Evolutionary conservation across 1,140 invertebrate species (phyloP).

Genomic region (Pseudomyrmex gracilis): DNA sequence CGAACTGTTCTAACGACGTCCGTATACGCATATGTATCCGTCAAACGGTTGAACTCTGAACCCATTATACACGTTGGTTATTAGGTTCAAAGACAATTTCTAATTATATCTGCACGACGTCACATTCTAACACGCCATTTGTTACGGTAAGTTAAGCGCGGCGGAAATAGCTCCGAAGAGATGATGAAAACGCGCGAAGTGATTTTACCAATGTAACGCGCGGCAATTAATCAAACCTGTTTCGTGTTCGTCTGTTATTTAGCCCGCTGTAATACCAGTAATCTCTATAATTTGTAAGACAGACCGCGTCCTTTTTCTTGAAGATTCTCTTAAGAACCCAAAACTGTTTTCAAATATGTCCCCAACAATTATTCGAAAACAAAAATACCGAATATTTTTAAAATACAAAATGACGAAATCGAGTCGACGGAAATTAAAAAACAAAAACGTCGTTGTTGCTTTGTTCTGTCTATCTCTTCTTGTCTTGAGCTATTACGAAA

Average conservation of each 20-base stretch:
- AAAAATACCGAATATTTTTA: too few species aligned
- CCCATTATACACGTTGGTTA: conserved; percentile 55
- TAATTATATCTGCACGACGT: conserved; percentile 58
- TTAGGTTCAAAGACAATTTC: conserved; percentile 53
- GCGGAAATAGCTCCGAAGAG: neutral
- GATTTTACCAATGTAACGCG: conserved; percentile 17
- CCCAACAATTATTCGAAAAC: too few species aligned
- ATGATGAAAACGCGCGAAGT: conserved; percentile 16
- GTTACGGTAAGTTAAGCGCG: conserved; percentile 26
- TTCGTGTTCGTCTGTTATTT: too few species aligned
- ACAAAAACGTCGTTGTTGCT: too few species aligned
- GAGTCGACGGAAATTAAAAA: too few species aligned
- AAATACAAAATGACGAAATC: too few species aligned
- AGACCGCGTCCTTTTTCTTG: too few species aligned
- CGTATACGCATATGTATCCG: conserved; percentile 19
- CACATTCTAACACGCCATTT: conserved; percentile 13
- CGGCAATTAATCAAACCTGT: conserved; percentile 25
- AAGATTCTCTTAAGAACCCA: too few species aligned
- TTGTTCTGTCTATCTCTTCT: too few species aligned
- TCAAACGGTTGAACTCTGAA: conserved; percentile 71
- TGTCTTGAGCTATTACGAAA: too few species aligned
- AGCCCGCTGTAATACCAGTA: neutral
- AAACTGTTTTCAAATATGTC: too few species aligned
- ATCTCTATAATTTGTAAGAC: too few species aligned
- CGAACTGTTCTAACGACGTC: neutral